Percentiles rank a stretch among this genome's conserved stretches.
These are phyloP conservation scores for Drosophila eugracilis DNA, from an alignment of 1,140 invertebrate species.

Conservation along the genomic window DNA sequence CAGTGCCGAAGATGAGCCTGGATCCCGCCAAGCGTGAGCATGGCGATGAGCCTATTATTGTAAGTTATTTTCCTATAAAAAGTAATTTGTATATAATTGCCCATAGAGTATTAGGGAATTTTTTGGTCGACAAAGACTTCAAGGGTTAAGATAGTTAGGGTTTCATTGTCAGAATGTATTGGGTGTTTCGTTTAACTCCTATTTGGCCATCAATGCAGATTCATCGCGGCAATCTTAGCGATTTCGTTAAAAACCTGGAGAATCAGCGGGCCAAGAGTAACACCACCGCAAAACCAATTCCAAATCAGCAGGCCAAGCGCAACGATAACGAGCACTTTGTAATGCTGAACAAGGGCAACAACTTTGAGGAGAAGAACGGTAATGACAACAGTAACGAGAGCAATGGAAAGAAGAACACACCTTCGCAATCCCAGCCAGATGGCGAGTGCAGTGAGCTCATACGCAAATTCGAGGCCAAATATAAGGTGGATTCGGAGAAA, in stretches of 20 bases:
- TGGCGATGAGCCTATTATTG: slow-evolving; percentile 87
- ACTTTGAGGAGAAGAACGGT: slow-evolving; percentile 70
- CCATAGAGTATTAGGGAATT: background rate
- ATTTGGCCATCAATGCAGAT: slow-evolving; percentile 53
- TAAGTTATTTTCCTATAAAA: slow-evolving; percentile 81
- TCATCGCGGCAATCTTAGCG: slow-evolving; percentile 82
- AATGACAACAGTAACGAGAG: slow-evolving; percentile 57
- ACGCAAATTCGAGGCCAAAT: slow-evolving; percentile 81
- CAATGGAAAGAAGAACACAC: slow-evolving; percentile 38
- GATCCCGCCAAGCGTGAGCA: slow-evolving; percentile 89
- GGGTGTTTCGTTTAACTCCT: slow-evolving; percentile 11
- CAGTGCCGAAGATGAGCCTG: slow-evolving; percentile 91
- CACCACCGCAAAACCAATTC: slow-evolving; percentile 5
- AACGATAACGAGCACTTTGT: slow-evolving; percentile 72
- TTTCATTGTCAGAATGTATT: background rate
- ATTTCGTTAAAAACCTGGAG: slow-evolving; percentile 84
- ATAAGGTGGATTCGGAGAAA: slow-evolving; percentile 82
- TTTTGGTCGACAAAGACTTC: background rate
- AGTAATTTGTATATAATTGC: background rate
- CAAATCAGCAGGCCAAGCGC: slow-evolving; percentile 38
- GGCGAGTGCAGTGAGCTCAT: slow-evolving; percentile 70
- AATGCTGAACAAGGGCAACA: slow-evolving; percentile 66
- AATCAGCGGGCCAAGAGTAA: slow-evolving; percentile 74
- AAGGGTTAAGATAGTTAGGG: background rate
- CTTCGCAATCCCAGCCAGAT: slow-evolving; percentile 20